Evolutionary conservation across 2,113 vertebrate genomes (phyloP).

Genomic region (Eulemur macaco): DNA sequence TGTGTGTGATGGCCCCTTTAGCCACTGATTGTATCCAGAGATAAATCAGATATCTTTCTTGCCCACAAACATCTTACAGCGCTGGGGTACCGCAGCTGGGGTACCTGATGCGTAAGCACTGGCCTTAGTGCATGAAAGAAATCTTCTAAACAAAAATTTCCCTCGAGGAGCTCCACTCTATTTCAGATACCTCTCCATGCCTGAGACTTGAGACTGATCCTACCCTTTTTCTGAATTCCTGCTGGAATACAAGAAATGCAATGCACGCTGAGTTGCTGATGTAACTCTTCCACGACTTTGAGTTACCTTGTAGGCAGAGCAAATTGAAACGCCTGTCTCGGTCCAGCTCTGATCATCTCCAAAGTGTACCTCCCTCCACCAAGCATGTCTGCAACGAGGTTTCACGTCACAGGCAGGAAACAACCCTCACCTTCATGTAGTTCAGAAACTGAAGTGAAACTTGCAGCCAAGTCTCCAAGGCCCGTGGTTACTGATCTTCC

Average conservation of each 20-base stretch:
- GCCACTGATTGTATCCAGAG: background rate
- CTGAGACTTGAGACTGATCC: background rate
- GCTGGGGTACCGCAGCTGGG: background rate
- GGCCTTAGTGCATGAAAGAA: background rate
- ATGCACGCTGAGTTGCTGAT: background rate
- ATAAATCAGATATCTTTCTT: background rate
- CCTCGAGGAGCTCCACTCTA: background rate
- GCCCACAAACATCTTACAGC: background rate
- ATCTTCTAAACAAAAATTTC: background rate
- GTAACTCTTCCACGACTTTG: background rate
- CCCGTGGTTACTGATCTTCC: background rate
- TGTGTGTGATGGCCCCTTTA: background rate
- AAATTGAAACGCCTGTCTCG: background rate
- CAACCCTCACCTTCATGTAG: background rate
- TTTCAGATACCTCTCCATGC: background rate
- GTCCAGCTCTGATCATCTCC: background rate
- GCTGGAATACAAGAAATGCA: too few species aligned
- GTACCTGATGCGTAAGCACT: background rate
- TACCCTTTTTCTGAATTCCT: background rate
- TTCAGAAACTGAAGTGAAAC: constrained; percentile 65
- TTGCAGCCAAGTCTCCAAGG: constrained; percentile 23
- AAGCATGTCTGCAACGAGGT: background rate
- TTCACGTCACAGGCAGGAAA: constrained; percentile 58
- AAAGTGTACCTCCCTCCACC: background rate
- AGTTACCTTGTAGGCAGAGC: background rate